Evolutionary conservation across 2,113 vertebrate genomes (phyloP), one percentile per base, ranked within the genome.

Genomic region (Xiphorhynchus elegans): DNA sequence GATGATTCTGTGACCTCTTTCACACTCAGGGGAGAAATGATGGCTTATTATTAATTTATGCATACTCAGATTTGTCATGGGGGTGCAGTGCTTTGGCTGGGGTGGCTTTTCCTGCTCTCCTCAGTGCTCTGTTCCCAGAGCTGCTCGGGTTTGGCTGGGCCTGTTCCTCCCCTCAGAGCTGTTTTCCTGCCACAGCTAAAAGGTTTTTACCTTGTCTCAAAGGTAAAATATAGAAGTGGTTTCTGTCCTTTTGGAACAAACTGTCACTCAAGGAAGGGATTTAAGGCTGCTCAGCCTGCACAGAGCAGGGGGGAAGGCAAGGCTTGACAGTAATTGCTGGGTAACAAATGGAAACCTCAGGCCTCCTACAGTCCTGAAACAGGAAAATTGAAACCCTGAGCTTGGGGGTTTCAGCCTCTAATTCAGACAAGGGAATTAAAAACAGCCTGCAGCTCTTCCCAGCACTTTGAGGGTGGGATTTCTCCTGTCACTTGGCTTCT

Each of bases 141-240:
- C 60, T 9, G 68, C 37, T 72, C 15, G 39, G 17, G 10, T 6
- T 18, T 28, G 44, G 31, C 7, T 3, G 3, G 46, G 87, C 46
- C 31, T 35, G 0, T 56, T 50, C 42, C 0, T 0, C 17, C 2
- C 35, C 15, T 68, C 5, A 0, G n/a, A 52, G 46, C 66, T 50
- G 11, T 31, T 18, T 28, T 17, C 53, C 56, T 74, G 67, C 68
- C 5, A 0, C 2, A 52, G 58, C 79, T 63, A 47, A 52, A 72
- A 56, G 52, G 52, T 29, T 92, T 77, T 60, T 44, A 28, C 37
- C 72, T 74, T 75, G 25, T 68, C 25, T 82, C 24, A 25, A 2
- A 53, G 60, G 47, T 56, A 11, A 52, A 42, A n/a, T 1, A 6
- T 10, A 39, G 44, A 39, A 64, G 17, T 44, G n/a, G 19, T 33